Evolutionary conservation across 2,113 vertebrate genomes (phyloP), one percentile per base, ranked within the genome.

Genomic region (Dromaius novaehollandiae): DNA sequence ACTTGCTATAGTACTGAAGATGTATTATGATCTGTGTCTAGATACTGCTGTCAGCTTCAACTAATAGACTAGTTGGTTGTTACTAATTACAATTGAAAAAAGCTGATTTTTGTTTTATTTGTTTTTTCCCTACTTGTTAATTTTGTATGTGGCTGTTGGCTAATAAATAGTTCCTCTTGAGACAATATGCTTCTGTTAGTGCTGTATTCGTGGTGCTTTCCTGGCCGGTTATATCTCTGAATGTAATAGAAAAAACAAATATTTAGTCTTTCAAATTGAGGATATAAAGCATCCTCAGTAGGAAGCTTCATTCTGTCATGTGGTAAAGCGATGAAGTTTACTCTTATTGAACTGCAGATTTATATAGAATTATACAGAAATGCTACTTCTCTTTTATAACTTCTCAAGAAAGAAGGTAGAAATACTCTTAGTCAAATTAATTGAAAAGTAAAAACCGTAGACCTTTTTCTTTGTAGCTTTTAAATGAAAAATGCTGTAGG

Each of bases 11-110:
- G 9, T 5, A 2, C 26, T 48, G 61, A 9, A 17, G 34, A 2
- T 20, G 28, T 38, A 2, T 17, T 2, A 0, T 21, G 77, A 3
- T 15, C 63, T 82, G 34, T 38, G 28, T 51, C 34, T 40, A 18
- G 51, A 3, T 0, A 5, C 66, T 58, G 53, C 36, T 42, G 0
- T 65, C 36, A 24, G 50, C 70, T 40, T 24, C 6, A 20, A 7
- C 53, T 26, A 5, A 8, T 3, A 60, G 16, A 55, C 5, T 19
- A 30, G 4, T 8, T 46, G 10, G 0, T 36, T 42, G 5, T 30
- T 82, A 18, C 34, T 84, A 20, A 60, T 19, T 34, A 60, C 34
- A 55, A 28, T 12, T 77, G 74, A 55, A 50, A 69, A 83, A 71
- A 75, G 11, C 40, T 66, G 40, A 12, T 14, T 38, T 56, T 36